These are phyloP conservation scores for Galleria mellonella DNA, from an alignment of 1,140 invertebrate species.

Conservation along the genomic window DNA sequence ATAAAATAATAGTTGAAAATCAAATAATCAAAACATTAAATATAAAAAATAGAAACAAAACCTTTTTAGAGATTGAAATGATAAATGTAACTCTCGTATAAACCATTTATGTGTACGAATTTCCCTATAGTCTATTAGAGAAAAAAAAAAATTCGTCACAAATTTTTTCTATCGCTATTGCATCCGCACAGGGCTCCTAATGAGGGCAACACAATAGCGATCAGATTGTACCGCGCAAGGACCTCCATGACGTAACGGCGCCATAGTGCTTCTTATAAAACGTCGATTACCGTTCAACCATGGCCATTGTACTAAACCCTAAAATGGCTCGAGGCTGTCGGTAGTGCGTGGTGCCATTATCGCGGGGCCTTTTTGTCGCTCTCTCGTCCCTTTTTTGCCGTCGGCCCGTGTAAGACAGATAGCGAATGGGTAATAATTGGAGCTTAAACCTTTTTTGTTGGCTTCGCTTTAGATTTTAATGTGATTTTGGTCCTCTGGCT, in stretches of 20 bases:
- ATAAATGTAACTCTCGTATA: background rate
- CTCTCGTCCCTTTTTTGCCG: constrained; percentile 28
- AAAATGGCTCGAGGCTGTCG: constrained; percentile 24
- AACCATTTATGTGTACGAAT: background rate
- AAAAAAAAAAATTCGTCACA: background rate
- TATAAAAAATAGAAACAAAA: too few relatives aligned
- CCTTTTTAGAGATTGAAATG: background rate
- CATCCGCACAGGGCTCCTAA: constrained; percentile 10
- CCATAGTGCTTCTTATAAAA: constrained; percentile 29
- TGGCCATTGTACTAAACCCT: constrained; percentile 31
- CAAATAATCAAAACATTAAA: too few relatives aligned
- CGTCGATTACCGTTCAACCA: constrained; percentile 31
- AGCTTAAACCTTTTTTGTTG: constrained; percentile 31
- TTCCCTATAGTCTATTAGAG: background rate
- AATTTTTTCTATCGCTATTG: constrained; percentile 1
- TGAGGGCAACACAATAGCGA: constrained; percentile 20
- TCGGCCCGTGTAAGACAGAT: constrained; percentile 39
- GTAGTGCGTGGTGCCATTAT: constrained; percentile 38
- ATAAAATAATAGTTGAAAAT: too few relatives aligned
- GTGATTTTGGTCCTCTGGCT: constrained; percentile 9
- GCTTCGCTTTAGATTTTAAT: constrained; percentile 12
- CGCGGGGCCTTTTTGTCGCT: constrained; percentile 31
- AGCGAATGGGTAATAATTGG: constrained; percentile 45
- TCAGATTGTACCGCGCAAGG: constrained; percentile 17
- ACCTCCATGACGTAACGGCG: constrained; percentile 11